A percentile compares a stretch with the other conserved stretches of the same genome.
These are phyloP conservation scores for Saccostrea glomerata DNA, from an alignment of 1,140 invertebrate species.

Conservation along the genomic window DNA sequence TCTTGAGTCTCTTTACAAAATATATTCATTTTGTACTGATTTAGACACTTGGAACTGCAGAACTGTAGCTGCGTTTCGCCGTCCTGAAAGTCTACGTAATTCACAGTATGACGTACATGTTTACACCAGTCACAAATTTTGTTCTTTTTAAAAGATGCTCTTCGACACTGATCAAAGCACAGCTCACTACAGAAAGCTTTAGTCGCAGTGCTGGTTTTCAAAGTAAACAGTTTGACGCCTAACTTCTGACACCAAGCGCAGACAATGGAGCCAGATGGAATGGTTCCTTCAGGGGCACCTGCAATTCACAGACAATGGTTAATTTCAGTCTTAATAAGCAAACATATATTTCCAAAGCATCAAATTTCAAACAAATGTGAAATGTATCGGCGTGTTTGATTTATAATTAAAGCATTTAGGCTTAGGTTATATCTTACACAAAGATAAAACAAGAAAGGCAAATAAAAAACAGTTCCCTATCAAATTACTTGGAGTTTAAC, in stretches of 20 bases:
- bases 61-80: conserved; percentile 82
- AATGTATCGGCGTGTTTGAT: neutral
- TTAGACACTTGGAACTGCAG: conserved; percentile 92
- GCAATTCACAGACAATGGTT: conserved; percentile 31
- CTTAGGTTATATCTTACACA: neutral
- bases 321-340: neutral
- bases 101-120: conserved; percentile 93
- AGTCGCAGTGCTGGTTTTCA: conserved; percentile 70
- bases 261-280: conserved; percentile 56
- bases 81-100: conserved; percentile 90
- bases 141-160: conserved; percentile 93
- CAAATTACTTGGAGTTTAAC: conserved; percentile 9
- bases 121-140: conserved; percentile 97
- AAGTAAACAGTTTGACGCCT: conserved; percentile 78
- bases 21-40: conserved; percentile 97
- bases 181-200: conserved; percentile 90
- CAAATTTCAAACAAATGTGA: conserved; percentile 1
- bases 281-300: conserved; percentile 54
- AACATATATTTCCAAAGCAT: neutral
- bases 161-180: conserved; percentile 91
- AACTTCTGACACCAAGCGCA: conserved; percentile 82
- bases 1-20: conserved; percentile 94
- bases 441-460: neutral
- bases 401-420: conserved; percentile 6
- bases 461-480: neutral